phyloP scores from a whole-genome alignment of 1,140 invertebrate genomes.

The Drosophila parvula region DNA sequence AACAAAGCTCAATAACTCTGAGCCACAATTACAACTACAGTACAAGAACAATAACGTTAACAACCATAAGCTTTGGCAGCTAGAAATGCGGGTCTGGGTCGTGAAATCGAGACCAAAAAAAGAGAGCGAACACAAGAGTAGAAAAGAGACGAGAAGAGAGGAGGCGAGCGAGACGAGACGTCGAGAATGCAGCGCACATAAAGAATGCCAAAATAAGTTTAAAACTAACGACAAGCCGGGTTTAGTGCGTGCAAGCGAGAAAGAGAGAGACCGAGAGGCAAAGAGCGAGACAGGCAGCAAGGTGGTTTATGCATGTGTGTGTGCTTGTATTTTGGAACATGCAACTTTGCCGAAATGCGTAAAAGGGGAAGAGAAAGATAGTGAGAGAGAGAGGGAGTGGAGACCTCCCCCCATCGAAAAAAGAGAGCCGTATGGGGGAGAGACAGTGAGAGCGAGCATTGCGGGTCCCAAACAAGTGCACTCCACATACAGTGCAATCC shows the following conservation, averaged over 20 bases:
- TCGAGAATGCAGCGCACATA: slow-evolving; percentile 73
- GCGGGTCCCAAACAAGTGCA: slow-evolving; percentile 61
- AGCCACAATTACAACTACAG: slow-evolving; percentile 21
- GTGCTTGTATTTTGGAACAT: slow-evolving; percentile 70
- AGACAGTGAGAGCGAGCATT: slow-evolving; percentile 42
- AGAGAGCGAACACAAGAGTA: neutral
- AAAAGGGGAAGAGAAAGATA: slow-evolving; percentile 30
- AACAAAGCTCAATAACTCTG: slow-evolving; percentile 15
- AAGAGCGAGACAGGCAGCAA: slow-evolving; percentile 38
- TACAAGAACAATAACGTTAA: neutral
- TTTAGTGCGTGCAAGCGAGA: slow-evolving; percentile 36
- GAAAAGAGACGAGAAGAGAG: slow-evolving; percentile 11
- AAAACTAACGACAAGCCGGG: slow-evolving; percentile 70
- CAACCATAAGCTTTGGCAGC: slow-evolving; percentile 31
- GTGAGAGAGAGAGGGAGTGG: neutral
- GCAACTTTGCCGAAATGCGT: slow-evolving; percentile 76
- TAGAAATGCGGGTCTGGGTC: slow-evolving; percentile 78
- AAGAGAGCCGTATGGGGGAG: slow-evolving; percentile 19
- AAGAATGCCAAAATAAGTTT: slow-evolving; percentile 81
- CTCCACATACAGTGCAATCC: slow-evolving; percentile 10
- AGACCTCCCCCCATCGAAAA: slow-evolving; percentile 3
- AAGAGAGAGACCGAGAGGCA: slow-evolving; percentile 29
- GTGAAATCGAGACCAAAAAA: slow-evolving; percentile 61
- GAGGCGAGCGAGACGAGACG: slow-evolving; percentile 49
- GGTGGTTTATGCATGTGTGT: slow-evolving; percentile 39